These are phyloP conservation scores for Carassius auratus DNA, from an alignment of 2,113 vertebrate genomes.

Conservation along the genomic window DNA sequence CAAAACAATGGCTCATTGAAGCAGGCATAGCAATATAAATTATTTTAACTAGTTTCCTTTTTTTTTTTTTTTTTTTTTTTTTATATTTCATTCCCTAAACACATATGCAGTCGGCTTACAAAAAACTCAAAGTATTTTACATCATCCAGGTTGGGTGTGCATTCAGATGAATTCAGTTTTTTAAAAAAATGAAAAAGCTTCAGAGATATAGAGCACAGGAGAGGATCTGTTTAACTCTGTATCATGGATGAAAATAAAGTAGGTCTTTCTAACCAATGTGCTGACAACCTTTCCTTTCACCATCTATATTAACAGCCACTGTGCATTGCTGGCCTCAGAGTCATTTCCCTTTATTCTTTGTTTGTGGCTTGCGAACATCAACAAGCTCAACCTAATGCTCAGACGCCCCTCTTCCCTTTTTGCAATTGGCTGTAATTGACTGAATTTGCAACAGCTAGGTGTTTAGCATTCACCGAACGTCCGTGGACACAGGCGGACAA, in stretches of 20 bases:
- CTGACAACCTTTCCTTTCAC: constrained; percentile 17
- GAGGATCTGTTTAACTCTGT: constrained; percentile 59
- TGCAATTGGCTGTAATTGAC: constrained; percentile 12
- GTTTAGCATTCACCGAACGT: constrained; percentile 35
- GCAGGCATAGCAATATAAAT: constrained; percentile 79
- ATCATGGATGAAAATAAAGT: constrained; percentile 73
- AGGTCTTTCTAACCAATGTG: constrained; percentile 65
- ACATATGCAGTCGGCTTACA: constrained; percentile 69
- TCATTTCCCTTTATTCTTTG: constrained; percentile 40
- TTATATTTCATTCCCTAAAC: constrained; percentile 73
- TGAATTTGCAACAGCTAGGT: background rate
- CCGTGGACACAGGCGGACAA: constrained; percentile 15
- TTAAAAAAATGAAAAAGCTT: background rate
- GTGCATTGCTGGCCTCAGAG: constrained; percentile 59
- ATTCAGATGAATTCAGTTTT: constrained; percentile 63
- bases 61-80: constrained; percentile 40
- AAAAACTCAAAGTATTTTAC: constrained; percentile 64
- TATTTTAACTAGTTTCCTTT: constrained; percentile 60
- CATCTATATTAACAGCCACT: constrained; percentile 60
- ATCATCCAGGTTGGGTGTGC: constrained; percentile 75
- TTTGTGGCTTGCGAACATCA: constrained; percentile 19
- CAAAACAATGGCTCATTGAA: constrained; percentile 72
- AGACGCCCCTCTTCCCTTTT: background rate
- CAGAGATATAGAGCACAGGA: constrained; percentile 57
- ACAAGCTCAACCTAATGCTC: background rate